These are phyloP conservation scores for Limnothrissa miodon DNA, from an alignment of 2,113 vertebrate species.

Conservation along the genomic window DNA sequence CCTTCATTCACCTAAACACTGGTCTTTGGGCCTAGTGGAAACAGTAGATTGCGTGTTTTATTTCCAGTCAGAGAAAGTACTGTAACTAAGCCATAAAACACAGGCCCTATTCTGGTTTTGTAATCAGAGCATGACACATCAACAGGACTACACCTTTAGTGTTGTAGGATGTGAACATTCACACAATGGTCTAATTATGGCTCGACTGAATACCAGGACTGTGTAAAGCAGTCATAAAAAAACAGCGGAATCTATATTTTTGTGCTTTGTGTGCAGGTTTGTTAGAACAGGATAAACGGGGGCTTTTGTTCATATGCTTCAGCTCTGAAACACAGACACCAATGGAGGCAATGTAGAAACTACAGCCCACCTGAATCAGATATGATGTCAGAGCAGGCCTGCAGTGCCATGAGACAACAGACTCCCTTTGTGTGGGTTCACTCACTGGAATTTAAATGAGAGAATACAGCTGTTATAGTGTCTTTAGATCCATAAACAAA, in stretches of 20 bases:
- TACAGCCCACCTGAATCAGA: not conserved
- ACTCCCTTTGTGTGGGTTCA: not conserved
- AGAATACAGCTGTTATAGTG: too few species aligned
- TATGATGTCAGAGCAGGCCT: slow-evolving; percentile 4
- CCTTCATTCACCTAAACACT: too few species aligned
- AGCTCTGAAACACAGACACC: not conserved
- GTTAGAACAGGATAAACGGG: not conserved
- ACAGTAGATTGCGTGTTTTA: not conserved
- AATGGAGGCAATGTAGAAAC: not conserved
- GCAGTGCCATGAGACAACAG: not conserved
- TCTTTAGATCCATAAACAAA: too few species aligned
- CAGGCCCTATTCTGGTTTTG: not conserved
- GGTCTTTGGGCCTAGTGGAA: too few species aligned
- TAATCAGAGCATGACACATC: not conserved
- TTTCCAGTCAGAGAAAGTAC: not conserved
- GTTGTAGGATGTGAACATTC: not conserved
- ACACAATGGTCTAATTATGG: not conserved
- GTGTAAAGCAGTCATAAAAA: not conserved
- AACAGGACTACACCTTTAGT: not conserved
- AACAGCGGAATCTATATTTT: not conserved
- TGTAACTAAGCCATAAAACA: not conserved
- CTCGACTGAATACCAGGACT: not conserved
- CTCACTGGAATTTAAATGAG: not conserved
- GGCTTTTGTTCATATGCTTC: not conserved
- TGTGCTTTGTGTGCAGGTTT: not conserved